phyloP scores from a whole-genome alignment of 2,113 vertebrate genomes.

The Oostethus manadensis region DNA sequence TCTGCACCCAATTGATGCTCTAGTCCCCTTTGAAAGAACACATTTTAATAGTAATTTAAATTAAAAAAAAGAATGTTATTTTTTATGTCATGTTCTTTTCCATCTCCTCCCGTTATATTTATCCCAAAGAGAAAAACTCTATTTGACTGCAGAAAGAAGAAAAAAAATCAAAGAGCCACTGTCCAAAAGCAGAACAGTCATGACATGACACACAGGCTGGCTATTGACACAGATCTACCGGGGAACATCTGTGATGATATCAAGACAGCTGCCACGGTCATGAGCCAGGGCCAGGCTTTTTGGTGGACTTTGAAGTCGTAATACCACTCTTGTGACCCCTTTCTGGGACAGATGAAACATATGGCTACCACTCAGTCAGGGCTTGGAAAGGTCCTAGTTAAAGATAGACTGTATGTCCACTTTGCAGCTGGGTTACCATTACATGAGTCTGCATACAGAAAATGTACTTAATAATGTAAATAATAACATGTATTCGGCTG shows the following conservation, averaged over 20 bases:
- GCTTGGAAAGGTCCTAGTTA: conserved; percentile 34
- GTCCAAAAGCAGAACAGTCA: conserved; percentile 35
- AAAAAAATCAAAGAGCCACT: conserved; percentile 37
- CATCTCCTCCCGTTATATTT: neutral
- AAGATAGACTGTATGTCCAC: conserved; percentile 6
- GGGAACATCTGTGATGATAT: conserved; percentile 60
- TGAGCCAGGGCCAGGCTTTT: conserved; percentile 59
- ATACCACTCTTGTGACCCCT: conserved; percentile 62
- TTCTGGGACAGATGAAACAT: conserved; percentile 46
- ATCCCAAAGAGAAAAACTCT: conserved; percentile 20
- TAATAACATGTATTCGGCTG: neutral
- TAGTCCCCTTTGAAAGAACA: neutral
- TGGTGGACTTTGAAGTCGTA: conserved; percentile 68
- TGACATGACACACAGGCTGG: conserved; percentile 38
- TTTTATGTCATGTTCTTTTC: neutral
- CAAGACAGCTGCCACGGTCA: conserved; percentile 58
- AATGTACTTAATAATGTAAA: neutral
- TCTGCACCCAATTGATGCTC: neutral
- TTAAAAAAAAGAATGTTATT: neutral
- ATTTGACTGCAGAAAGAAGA: conserved; percentile 13
- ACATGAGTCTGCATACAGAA: neutral
- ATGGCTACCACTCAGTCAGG: conserved; percentile 45
- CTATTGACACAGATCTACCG: conserved; percentile 57
- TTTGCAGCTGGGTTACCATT: conserved; percentile 9
- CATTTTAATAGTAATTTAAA: neutral